Evolutionary conservation across 2,888 invertebrate genomes (phyloP), one percentile per base, ranked within the genome.

Genomic region (Lucinisca nassula): DNA sequence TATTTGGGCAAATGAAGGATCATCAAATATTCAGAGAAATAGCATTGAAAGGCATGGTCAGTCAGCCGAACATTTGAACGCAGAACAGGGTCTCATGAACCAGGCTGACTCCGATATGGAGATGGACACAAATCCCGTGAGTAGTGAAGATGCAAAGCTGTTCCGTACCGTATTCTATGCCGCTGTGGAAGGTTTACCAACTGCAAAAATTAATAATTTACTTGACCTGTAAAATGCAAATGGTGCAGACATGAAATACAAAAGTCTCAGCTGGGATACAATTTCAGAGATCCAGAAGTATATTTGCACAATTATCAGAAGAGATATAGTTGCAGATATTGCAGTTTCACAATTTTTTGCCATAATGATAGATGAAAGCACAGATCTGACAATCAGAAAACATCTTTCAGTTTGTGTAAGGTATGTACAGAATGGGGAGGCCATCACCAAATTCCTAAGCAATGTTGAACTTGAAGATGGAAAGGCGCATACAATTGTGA

Each of bases 331-430:
- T 14, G 45, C 10, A 30, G 80, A 89, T 4, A 82, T 84, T 40
- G 49, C 55, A 8, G 0, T 21, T 35, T 83, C 83, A 24, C n/a
- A n/a, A 17, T 21, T 82, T 8, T 85, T 51, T 81, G 79, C 70
- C 0, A 35, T 87, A 17, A 83, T 83, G 79, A 67, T 89, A 24
- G 86, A 89, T 80, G 88, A 89, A 51, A 83, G 82, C 24, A 87
- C 85, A 58, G 87, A 87, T n/a, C 35, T 87, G 3, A 79, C 78
- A 27, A 76, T 82, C 0, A 73, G 78, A 17, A 88, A 90, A 30
- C 32, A 67, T 17, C 70, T 90, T 12, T 73, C 75, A 14, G 74
- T 90, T 8, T 87, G 90, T 81, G 76, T 90, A 0, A 45, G 90
- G 27, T 90, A 76, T 77, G 80, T 82, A 0, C 74, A 82, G 72